Conservation (phyloP, 2,113 vertebrate species). For the Anhinga anhinga region DNA sequence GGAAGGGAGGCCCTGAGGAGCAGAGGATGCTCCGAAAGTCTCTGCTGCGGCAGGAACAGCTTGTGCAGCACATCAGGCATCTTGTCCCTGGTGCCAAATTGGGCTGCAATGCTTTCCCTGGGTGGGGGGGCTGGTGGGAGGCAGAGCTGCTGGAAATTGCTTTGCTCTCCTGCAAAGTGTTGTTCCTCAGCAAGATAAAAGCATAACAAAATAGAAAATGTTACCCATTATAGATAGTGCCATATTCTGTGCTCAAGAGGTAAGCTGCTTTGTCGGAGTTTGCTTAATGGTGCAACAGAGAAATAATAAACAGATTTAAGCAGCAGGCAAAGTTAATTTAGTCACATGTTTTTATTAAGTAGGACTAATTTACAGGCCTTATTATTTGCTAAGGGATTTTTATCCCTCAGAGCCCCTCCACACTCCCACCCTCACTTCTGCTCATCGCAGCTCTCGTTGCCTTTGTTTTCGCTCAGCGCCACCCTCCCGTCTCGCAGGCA, state of each 20-base stretch:
- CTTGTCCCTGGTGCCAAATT: accelerated
- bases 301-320: neutral
- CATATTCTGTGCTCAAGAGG: neutral
- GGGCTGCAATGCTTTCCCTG: neutral
- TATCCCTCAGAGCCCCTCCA: neutral
- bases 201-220: neutral
- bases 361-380: neutral
- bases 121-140: neutral
- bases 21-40: neutral
- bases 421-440: neutral
- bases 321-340: neutral
- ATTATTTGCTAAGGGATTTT: neutral
- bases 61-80: neutral
- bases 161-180: neutral
- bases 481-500: neutral
- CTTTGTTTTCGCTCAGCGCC: neutral
- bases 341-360: neutral
- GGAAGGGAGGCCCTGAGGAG: neutral
- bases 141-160: neutral
- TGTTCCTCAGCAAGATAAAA: neutral
- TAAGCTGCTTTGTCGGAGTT: neutral
- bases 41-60: neutral
- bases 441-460: accelerated
- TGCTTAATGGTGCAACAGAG: neutral
- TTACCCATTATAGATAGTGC: neutral